phyloP scores from a whole-genome alignment of 2,113 vertebrate species.

The Tylochromis polylepis region DNA sequence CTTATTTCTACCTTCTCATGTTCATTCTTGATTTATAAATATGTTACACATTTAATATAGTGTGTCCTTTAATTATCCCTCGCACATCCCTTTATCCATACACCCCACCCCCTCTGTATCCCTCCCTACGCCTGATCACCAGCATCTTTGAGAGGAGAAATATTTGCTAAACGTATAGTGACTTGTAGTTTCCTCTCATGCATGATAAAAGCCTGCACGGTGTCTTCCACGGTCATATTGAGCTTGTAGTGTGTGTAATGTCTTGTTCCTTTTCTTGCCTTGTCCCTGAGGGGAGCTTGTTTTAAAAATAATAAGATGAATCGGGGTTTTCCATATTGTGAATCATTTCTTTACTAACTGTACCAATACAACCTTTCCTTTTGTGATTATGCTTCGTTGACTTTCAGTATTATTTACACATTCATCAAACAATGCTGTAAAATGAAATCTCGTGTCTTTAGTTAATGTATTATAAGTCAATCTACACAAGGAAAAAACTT shows the following conservation, averaged over 20 bases:
- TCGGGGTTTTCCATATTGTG: neutral
- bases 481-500: neutral
- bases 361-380: neutral
- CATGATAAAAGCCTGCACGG: conserved; percentile 6
- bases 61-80: neutral
- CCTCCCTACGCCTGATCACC: neutral
- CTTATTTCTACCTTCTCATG: neutral
- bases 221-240: neutral
- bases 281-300: neutral
- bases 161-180: neutral
- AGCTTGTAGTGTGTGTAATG: neutral
- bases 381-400: neutral
- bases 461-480: neutral
- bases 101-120: neutral
- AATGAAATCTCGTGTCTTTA: neutral
- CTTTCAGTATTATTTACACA: neutral
- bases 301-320: neutral
- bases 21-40: neutral
- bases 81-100: neutral
- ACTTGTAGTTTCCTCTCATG: neutral
- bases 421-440: neutral
- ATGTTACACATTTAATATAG: neutral
- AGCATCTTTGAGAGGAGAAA: neutral
- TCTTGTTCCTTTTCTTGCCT: neutral
- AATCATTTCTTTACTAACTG: neutral